Evolutionary conservation across 2,113 vertebrate species (phyloP).

Genomic region (Rhegmatorhina hoffmannsi): DNA sequence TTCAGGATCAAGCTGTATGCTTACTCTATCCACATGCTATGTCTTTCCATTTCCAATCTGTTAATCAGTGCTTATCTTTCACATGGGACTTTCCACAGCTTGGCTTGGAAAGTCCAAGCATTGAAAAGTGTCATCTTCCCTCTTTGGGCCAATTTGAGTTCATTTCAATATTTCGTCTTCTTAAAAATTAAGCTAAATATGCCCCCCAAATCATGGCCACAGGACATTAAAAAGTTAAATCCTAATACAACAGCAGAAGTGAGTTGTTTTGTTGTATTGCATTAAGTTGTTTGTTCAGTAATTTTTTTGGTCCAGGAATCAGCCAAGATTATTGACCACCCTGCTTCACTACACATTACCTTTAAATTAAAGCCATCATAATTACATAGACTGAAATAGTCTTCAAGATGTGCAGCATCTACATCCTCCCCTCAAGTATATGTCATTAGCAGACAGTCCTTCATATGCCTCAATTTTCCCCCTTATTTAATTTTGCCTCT

Average conservation of each 20-base stretch:
- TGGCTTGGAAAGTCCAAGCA: background rate
- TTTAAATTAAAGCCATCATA: conserved; percentile 23
- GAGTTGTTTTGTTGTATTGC: background rate
- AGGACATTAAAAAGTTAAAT: background rate
- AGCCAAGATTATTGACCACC: background rate
- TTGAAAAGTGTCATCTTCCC: background rate
- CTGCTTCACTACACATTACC: background rate
- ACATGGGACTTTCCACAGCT: background rate
- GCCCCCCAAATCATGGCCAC: background rate
- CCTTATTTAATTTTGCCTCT: background rate
- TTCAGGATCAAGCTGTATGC: background rate
- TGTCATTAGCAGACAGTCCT: background rate
- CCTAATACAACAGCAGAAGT: background rate
- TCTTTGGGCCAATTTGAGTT: background rate
- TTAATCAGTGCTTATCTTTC: background rate
- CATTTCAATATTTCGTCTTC: background rate
- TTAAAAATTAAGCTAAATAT: background rate
- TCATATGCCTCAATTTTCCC: background rate
- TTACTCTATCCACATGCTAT: background rate
- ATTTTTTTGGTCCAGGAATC: background rate
- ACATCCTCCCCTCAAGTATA: background rate
- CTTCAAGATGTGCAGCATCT: background rate
- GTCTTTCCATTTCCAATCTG: background rate
- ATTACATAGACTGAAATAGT: background rate
- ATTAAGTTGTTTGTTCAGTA: background rate